Evolutionary conservation across 2,797 vertebrate species (phyloP).

Genomic region (Lateolabrax maculatus): DNA sequence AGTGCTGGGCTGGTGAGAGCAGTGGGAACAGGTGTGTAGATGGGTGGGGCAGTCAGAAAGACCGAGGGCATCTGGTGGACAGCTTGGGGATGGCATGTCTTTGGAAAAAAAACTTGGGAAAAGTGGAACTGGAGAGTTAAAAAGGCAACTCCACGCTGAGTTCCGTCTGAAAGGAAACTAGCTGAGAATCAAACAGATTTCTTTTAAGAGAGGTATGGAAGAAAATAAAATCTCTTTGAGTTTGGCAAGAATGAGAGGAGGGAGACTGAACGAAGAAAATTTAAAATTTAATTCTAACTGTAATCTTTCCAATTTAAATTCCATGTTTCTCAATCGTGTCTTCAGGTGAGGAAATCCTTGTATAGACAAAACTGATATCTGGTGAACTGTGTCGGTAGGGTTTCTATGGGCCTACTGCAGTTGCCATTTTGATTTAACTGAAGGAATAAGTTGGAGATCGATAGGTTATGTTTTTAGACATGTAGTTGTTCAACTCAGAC

Average conservation of each 20-base stretch:
- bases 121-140: background rate
- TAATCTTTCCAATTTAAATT: background rate
- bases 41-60: no score
- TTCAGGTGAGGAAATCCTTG: background rate
- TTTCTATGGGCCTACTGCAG: no score
- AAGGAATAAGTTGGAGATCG: background rate
- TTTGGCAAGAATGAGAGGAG: background rate
- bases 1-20: no score
- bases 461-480: background rate
- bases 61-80: no score
- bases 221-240: background rate
- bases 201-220: background rate
- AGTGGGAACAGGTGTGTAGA: no score
- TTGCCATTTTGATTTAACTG: background rate
- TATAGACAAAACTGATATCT: background rate
- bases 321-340: background rate
- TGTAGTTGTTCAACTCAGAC: background rate
- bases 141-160: background rate
- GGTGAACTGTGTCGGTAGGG: background rate
- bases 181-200: conserved; percentile 2
- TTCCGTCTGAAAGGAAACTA: background rate
- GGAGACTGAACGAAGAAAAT: background rate
- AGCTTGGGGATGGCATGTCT: no score
- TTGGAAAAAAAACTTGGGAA: no score
- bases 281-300: background rate